Conservation (phyloP, 2,113 vertebrate genomes). For the Chroicocephalus ridibundus region DNA sequence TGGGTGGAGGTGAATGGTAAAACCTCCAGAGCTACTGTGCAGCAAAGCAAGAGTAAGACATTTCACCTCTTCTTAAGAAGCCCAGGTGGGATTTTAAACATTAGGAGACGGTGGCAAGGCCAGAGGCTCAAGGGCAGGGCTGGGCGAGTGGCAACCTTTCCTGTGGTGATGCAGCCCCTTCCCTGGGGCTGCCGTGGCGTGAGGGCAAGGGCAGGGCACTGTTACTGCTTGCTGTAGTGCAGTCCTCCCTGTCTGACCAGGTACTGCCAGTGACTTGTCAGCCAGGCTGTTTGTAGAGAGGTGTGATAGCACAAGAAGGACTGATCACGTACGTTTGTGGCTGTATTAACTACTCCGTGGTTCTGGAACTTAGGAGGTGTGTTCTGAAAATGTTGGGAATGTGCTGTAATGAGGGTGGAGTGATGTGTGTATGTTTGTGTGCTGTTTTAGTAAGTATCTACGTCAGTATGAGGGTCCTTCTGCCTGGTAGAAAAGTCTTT, state of each 20-base stretch:
- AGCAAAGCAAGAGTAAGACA: background rate
- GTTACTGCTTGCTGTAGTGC: accelerated
- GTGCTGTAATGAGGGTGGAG: background rate
- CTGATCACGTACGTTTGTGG: accelerated
- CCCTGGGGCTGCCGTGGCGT: background rate
- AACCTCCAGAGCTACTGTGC: background rate
- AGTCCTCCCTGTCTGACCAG: no score
- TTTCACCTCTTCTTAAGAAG: background rate
- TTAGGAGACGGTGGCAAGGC: background rate
- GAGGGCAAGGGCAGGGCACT: background rate
- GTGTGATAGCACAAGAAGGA: no score
- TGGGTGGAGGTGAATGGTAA: background rate
- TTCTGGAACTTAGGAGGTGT: background rate
- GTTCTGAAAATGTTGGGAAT: background rate
- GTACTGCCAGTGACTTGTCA: background rate
- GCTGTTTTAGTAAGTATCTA: background rate
- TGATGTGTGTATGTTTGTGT: no score
- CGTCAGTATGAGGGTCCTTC: background rate
- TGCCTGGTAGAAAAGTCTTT: background rate
- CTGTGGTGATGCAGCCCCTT: accelerated
- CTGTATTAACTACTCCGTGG: background rate
- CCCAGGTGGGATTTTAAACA: background rate
- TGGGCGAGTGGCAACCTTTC: background rate
- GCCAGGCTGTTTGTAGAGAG: background rate
- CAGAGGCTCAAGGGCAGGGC: background rate